Base-by-base conservation (phyloP, 1,140 invertebrate genomes). In the Trachymyrmex septentrionalis region DNA sequence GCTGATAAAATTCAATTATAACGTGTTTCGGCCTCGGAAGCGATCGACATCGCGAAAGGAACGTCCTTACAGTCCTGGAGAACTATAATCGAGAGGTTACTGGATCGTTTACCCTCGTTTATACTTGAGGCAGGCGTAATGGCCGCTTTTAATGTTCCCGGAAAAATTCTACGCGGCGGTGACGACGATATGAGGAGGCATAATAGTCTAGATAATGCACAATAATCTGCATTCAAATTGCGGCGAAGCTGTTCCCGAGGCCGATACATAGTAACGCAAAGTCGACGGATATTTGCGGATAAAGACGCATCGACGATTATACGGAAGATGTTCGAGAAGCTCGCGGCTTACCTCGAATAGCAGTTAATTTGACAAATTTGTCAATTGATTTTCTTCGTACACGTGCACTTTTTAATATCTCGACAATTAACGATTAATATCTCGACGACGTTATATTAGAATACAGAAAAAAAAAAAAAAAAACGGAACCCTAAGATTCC, bases 201-300 rank as follows among this genome's bases (percentile, higher is more conserved):
- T 84, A 84, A 84, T 84, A 55, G 80, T 34, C 69, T 75, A 50
- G 69, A 84, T 84, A 61, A 84, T 75, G 80, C 38, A 84, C n/a
- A 55, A 84, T 63, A 84, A 84, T 84, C 71, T 75, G 55, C 69
- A 84, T 84, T 84, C 80, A 84, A 75, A 84, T 84, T 84, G 69
- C 67, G 19, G 14, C 80, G 69, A 21, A n/a, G 38, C 55, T n/a
- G 24, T 82, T 44, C 55, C 55, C 12, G 78, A 73, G 34, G 38
- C 19, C 67, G 69, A 75, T n/a, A n/a, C 24, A 50, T 30, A 24
- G 69, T 48, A 84, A 48, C 24, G 38, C 57, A 61, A 84, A 84
- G 80, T 82, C 53, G 69, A 72, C 67, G 19, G n/a, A n/a, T 61
- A 48, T 75, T 84, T 48, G 44, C 57, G 69, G 14, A 75, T 67